A percentile compares a stretch with the other conserved stretches of the same genome.
phyloP scores from a whole-genome alignment of 2,797 vertebrate species.

The Moxostoma hubbsi region DNA sequence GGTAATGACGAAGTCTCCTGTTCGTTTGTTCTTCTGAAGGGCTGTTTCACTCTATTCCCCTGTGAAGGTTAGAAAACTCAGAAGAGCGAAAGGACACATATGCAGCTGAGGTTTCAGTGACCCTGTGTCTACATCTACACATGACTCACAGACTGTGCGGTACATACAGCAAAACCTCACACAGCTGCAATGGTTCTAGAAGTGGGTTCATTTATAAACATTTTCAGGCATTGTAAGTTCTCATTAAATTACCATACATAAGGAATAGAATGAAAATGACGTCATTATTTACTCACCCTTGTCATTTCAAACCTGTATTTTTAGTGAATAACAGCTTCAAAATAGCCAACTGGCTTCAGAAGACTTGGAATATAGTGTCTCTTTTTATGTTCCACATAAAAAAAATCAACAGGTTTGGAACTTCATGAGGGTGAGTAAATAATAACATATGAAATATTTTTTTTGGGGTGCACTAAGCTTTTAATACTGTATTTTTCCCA shows the following conservation, averaged over 20 bases:
- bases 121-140: constrained; percentile 18
- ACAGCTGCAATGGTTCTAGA: constrained; percentile 16
- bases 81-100: neutral
- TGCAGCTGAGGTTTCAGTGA: constrained; percentile 32
- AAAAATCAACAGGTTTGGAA: too few species aligned
- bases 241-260: neutral
- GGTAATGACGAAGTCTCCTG: neutral
- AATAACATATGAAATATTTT: too few species aligned
- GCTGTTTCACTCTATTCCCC: neutral
- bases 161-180: neutral
- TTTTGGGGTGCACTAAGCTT: too few species aligned
- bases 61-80: constrained; percentile 35
- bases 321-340: too few species aligned
- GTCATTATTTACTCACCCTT: neutral
- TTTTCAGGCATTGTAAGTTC: neutral
- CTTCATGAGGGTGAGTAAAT: too few species aligned
- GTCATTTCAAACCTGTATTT: neutral
- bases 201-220: neutral
- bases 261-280: neutral
- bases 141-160: constrained; percentile 2
- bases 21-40: constrained; percentile 14
- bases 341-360: too few species aligned
- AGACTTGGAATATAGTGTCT: too few species aligned
- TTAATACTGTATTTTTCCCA: neutral
- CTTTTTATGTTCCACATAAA: too few species aligned